phyloP scores from a whole-genome alignment of 2,113 vertebrate genomes.

The Hydropotes inermis region DNA sequence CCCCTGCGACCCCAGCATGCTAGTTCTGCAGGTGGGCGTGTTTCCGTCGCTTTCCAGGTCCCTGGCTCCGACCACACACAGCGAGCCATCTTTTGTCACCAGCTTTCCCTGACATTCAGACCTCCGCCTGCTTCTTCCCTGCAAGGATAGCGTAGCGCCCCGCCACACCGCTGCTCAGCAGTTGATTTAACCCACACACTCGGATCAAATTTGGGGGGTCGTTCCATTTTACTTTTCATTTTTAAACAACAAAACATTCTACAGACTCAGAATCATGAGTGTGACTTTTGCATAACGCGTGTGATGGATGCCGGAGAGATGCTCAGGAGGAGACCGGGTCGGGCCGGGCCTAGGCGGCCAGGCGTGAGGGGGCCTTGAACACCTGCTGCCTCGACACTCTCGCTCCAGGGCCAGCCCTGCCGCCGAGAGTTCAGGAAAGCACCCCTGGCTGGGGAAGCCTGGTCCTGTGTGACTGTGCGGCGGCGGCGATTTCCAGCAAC shows the following conservation, averaged over 20 bases:
- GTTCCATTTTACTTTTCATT: background rate
- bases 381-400: fast-evolving
- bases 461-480: background rate
- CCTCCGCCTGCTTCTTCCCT: background rate
- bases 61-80: background rate
- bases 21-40: background rate
- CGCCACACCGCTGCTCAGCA: background rate
- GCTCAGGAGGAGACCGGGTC: background rate
- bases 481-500: background rate
- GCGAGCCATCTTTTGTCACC: background rate
- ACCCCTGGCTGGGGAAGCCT: no score
- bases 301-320: background rate
- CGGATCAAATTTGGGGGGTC: background rate
- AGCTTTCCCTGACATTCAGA: background rate
- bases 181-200: background rate
- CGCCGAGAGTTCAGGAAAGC: background rate
- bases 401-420: background rate
- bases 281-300: background rate
- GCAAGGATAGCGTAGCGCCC: background rate
- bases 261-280: background rate
- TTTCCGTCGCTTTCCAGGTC: no score
- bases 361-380: background rate
- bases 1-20: background rate
- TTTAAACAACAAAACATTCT: background rate
- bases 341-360: fast-evolving